phyloP scores from a whole-genome alignment of 2,797 vertebrate species.

The Selene dorsalis region DNA sequence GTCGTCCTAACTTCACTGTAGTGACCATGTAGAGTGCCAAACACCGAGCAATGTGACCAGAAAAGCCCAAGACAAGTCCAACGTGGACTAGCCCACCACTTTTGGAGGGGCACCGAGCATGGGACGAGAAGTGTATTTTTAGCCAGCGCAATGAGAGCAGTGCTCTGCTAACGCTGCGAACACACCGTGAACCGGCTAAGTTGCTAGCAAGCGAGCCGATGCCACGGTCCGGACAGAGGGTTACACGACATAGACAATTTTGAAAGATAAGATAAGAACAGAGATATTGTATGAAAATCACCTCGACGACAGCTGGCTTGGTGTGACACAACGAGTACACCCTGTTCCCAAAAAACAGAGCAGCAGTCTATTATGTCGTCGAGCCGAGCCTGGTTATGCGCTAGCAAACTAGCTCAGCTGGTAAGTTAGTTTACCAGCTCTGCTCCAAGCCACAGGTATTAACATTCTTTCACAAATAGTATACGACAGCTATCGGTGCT shows the following conservation, averaged over 20 bases:
- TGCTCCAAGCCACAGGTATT: slow-evolving; percentile 5
- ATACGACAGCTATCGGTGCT: neutral
- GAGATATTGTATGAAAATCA: neutral
- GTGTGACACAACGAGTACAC: slow-evolving; percentile 60
- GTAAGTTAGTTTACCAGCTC: slow-evolving; percentile 50
- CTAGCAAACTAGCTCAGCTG: slow-evolving; percentile 58
- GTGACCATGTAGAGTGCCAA: slow-evolving; percentile 83
- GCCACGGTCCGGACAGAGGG: neutral
- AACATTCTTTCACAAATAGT: slow-evolving; percentile 18
- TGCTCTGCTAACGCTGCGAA: slow-evolving; percentile 45
- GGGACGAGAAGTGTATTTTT: slow-evolving; percentile 72
- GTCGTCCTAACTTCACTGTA: slow-evolving; percentile 67
- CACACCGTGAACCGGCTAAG: slow-evolving; percentile 47
- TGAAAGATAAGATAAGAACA: neutral
- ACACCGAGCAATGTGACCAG: slow-evolving; percentile 43
- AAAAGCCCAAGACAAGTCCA: slow-evolving; percentile 52
- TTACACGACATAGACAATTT: slow-evolving; percentile 14
- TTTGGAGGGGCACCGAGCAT: slow-evolving; percentile 50
- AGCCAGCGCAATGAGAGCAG: slow-evolving; percentile 63
- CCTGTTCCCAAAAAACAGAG: slow-evolving; percentile 57
- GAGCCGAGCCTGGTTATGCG: slow-evolving; percentile 50
- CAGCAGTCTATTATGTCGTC: slow-evolving; percentile 67
- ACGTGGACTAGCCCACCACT: slow-evolving; percentile 61
- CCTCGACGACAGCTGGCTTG: neutral
- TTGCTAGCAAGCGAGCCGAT: slow-evolving; percentile 42